Conservation (phyloP, 2,797 vertebrate genomes). For the Meda fulgida region DNA sequence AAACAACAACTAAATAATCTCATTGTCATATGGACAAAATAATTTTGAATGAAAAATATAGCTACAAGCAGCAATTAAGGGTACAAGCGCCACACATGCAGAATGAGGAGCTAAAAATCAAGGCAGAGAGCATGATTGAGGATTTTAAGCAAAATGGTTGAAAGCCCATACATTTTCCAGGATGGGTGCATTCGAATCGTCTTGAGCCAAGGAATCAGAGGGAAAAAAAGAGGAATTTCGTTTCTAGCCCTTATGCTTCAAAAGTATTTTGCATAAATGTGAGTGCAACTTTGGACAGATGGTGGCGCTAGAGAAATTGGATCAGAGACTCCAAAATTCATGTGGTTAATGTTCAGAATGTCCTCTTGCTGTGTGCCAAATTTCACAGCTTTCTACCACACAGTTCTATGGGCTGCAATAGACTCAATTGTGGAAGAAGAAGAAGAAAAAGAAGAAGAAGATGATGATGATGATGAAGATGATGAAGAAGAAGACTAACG, state of each 20-base stretch:
- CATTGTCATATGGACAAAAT: not conserved
- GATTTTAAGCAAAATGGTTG: not conserved
- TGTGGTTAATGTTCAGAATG: not conserved
- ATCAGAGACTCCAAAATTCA: not conserved
- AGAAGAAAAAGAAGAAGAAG: no score
- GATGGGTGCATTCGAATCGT: no score
- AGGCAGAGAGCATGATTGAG: no score
- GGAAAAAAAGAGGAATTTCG: not conserved
- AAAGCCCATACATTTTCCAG: no score
- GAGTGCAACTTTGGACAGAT: not conserved
- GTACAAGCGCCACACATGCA: not conserved
- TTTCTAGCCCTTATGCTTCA: no score
- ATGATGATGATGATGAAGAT: no score
- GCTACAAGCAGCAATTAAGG: no score
- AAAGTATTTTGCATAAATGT: not conserved
- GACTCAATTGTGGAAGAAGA: not conserved
- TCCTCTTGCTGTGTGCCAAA: not conserved
- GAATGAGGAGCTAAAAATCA: not conserved
- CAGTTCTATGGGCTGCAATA: not conserved
- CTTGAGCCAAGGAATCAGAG: no score
- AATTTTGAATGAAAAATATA: not conserved
- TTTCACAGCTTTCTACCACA: not conserved
- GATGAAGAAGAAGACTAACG: no score
- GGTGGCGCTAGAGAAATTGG: not conserved
- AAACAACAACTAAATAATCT: not conserved